Evolutionary conservation across 2,113 vertebrate species (phyloP), one percentile per base, ranked within the genome.

Genomic region (Notothenia coriiceps): DNA sequence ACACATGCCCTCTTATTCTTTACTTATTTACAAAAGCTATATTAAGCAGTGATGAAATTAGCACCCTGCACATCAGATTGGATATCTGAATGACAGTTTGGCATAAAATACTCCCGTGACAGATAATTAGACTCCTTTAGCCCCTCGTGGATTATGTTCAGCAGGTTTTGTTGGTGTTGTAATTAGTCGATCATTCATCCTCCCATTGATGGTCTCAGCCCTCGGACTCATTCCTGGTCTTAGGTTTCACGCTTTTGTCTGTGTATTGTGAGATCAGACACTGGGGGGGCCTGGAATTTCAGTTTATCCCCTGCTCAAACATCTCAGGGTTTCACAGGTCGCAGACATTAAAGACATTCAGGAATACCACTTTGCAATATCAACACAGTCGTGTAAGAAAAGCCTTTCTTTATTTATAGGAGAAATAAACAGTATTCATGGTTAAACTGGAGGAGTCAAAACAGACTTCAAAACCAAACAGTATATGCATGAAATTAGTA

Each of bases 231-330:
- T 63, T 84, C 67, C 81, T 61, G 75, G 70, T 77, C 18, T 92
- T 62, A 44, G 64, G 85, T 93, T 92, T 85, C 88, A 60, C 10
- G 47, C 82, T 84, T 89, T 90, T 91, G 92, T 92, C 77, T 74
- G 72, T 18, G 59, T 14, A 68, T 86, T 87, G 88, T 84, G 85
- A 60, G 66, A 72, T 80, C 65, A 54, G 74, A 80, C 54, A 74
- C 57, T 50, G 44, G 71, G 54, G 43, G 66, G 43, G 79, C 44
- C 74, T 13, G 88, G 74, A 83, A 91, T 84, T 89, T 88, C 67
- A 77, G 10, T 75, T 57, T n/a, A 49, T 50, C 71, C 62, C n/a
- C 29, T 76, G 13, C 73, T 74, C 29, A 49, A 84, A 70, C 83
- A 49, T 81, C 74, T 67, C 40, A 59, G 60, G 62, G 50, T 57